Conservation (phyloP, 2,113 vertebrate species). For the Motacilla tschutschensis region DNA sequence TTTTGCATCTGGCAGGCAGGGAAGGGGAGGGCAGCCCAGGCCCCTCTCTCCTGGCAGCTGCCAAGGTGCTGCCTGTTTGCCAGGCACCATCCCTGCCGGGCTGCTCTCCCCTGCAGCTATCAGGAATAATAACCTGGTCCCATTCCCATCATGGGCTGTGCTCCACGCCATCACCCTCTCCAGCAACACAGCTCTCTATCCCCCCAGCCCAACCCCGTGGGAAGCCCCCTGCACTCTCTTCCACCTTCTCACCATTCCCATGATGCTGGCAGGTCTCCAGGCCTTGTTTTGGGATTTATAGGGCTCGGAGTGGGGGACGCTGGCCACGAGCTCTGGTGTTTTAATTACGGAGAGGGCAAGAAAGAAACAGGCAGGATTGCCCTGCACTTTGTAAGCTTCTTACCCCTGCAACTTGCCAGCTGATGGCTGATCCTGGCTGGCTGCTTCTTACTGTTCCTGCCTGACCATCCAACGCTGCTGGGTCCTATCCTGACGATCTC, state of each 20-base stretch:
- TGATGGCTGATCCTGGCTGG: background rate
- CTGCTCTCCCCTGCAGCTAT: slow-evolving; percentile 1
- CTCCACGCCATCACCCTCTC: background rate
- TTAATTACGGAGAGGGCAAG: background rate
- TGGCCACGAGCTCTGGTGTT: background rate
- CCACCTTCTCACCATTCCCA: background rate
- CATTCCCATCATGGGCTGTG: background rate
- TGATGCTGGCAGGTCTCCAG: background rate
- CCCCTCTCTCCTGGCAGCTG: background rate
- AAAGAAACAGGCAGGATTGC: background rate
- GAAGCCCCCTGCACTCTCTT: background rate
- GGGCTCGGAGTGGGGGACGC: background rate
- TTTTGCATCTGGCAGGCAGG: slow-evolving; percentile 5
- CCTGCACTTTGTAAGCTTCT: background rate
- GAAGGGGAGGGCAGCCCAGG: background rate
- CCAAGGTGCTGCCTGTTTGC: slow-evolving; percentile 8
- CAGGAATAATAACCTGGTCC: background rate
- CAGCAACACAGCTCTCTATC: background rate
- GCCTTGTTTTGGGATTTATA: background rate
- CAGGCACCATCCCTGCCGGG: background rate
- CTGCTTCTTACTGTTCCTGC: background rate
- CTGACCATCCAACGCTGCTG: background rate
- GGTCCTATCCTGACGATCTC: background rate
- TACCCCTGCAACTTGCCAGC: background rate
- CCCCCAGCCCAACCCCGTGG: rapidly evolving